Percentiles rank a stretch among this genome's conserved stretches.
phyloP scores from a whole-genome alignment of 2,888 invertebrate genomes.

The Drosophila birchii region DNA sequence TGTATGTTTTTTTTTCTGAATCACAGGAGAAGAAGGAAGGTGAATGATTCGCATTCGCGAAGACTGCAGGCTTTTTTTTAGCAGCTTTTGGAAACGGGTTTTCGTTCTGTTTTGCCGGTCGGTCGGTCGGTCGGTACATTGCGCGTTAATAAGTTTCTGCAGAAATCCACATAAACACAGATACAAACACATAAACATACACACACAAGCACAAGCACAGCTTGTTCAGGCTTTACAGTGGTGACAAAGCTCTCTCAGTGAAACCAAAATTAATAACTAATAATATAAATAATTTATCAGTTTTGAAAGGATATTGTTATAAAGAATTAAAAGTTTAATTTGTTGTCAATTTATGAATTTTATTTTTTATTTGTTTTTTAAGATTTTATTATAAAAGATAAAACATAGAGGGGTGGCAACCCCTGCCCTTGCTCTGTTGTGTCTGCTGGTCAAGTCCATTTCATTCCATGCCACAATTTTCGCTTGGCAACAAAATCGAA shows the following conservation, averaged over 20 bases:
- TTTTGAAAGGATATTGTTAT: neutral
- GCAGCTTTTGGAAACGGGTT: slow-evolving; percentile 37
- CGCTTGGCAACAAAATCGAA: slow-evolving; percentile 67
- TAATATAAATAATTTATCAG: no score
- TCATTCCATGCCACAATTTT: slow-evolving; percentile 24
- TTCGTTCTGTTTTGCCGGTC: slow-evolving; percentile 36
- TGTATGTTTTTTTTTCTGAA: slow-evolving; percentile 6
- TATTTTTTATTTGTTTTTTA: neutral
- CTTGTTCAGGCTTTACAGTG: neutral
- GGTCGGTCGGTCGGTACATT: no score
- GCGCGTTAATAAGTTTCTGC: slow-evolving; percentile 30
- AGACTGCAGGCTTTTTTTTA: slow-evolving; percentile 2
- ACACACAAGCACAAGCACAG: no score
- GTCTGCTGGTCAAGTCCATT: slow-evolving; percentile 41
- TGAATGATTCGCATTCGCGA: slow-evolving; percentile 10
- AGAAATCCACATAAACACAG: neutral
- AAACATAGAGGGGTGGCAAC: slow-evolving; percentile 49
- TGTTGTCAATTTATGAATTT: neutral
- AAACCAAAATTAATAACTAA: neutral
- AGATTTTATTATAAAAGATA: no score
- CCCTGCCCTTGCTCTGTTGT: slow-evolving; percentile 27
- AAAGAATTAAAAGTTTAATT: neutral
- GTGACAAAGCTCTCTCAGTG: neutral
- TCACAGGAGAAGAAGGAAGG: slow-evolving; percentile 9
- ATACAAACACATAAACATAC: neutral